Evolutionary conservation across 2,797 vertebrate genomes (phyloP), one percentile per base, ranked within the genome.

Genomic region (Echeneis naucrates): DNA sequence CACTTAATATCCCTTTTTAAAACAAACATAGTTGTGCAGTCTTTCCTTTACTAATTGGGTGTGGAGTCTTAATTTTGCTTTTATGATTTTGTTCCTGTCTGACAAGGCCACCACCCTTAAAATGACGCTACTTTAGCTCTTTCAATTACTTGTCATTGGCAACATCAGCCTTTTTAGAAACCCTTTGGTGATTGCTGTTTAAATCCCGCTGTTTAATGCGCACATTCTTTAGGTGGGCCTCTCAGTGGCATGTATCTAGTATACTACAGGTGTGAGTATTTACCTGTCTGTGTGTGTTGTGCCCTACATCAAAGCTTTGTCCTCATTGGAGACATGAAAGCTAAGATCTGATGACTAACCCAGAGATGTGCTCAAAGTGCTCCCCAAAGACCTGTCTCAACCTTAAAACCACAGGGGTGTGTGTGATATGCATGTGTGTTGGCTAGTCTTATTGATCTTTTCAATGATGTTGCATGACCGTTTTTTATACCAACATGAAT

Each of bases 281-380:
- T 45, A 53, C 27, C 17, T 48, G 23, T 60, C 35, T 37, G 38
- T 40, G 44, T 60, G 37, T 24, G 53, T 57, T 21, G 4, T 16
- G 45, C 13, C 19, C 21, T 26, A 58, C 78, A 75, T 87, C 75
- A 85, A 81, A 84, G 67, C 48, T 56, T 24, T 67, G 33, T 69
- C 57, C 5, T 77, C 60, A 63, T 68, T 40, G 60, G 14, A 81
- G 38, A 79, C 74, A 80, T 82, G 73, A 83, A 87, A 86, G 75
- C 66, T 61, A 38, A 12, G 64, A 62, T 45, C 44, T 81, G 65
- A 86, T 75, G 74, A 74, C 65, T 75, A 44, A 84, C 69, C 52
- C 56, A 70, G 56, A 50, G 72, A 77, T 81, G 35, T 37, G 50
- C 83, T 85, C 80, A 84, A 77, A 82, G 68, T 64, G 58, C 53